These are phyloP conservation scores for Phortica okadai DNA, from an alignment of 2,888 invertebrate species.

Conservation along the genomic window DNA sequence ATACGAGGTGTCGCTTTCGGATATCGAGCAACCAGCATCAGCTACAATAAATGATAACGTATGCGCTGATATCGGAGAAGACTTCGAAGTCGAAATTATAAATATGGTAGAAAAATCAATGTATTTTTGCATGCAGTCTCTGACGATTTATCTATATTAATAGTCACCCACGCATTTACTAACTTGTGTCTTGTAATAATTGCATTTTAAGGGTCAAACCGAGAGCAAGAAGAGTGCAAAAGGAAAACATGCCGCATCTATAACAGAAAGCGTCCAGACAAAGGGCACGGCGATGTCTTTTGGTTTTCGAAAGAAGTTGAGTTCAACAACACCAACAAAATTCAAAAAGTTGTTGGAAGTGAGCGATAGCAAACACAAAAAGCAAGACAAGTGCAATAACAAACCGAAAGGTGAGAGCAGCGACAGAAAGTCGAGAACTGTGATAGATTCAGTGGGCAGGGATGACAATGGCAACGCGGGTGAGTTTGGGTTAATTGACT, in stretches of 20 bases:
- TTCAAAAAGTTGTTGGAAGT: conserved; percentile 69
- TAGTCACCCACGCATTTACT: neutral
- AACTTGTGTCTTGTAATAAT: conserved; percentile 8
- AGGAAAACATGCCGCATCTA: conserved; percentile 38
- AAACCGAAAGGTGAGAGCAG: conserved; percentile 24
- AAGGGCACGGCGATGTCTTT: conserved; percentile 89
- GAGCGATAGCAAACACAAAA: conserved; percentile 48
- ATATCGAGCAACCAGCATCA: conserved; percentile 54
- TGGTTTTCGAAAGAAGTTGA: conserved; percentile 85
- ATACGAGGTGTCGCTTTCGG: conserved; percentile 61
- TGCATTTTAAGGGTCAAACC: conserved; percentile 73
- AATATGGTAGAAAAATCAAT: conserved; percentile 10
- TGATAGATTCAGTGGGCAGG: conserved; percentile 57
- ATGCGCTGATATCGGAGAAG: conserved; percentile 54
- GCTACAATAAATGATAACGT: conserved; percentile 55
- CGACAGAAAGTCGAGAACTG: conserved; percentile 48
- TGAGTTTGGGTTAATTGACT: conserved; percentile 52
- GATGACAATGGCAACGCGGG: conserved; percentile 76
- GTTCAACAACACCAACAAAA: conserved; percentile 78
- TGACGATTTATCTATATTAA: neutral
- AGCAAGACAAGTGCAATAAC: conserved; percentile 58
- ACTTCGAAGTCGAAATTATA: conserved; percentile 63
- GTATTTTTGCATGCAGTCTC: neutral
- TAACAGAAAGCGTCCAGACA: conserved; percentile 65
- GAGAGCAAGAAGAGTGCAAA: conserved; percentile 74